A percentile compares a stretch with the other conserved stretches of the same genome.
These are phyloP conservation scores for Cebus imitator DNA, from an alignment of 2,113 vertebrate genomes.

Conservation along the genomic window DNA sequence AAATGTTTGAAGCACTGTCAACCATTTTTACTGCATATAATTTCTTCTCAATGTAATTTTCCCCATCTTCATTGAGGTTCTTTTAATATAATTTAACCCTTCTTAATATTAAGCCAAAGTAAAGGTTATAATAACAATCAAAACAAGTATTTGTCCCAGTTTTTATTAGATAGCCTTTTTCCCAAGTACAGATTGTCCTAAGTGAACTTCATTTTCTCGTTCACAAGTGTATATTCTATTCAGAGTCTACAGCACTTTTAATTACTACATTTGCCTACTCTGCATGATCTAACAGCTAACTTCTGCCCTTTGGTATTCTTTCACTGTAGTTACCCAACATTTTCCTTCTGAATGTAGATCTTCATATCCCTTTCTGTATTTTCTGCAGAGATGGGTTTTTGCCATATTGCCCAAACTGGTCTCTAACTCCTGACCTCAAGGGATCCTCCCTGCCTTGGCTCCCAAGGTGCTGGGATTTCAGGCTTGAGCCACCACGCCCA, in stretches of 20 bases:
- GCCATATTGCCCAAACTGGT: too few species aligned
- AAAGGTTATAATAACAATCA: not conserved
- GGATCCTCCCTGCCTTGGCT: too few species aligned
- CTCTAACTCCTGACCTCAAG: too few species aligned
- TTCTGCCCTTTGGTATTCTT: not conserved
- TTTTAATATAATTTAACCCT: not conserved
- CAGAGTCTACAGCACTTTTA: not conserved
- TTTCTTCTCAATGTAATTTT: not conserved
- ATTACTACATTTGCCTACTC: not conserved
- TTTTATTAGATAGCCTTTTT: not conserved
- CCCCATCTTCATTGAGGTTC: not conserved
- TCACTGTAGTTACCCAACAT: not conserved
- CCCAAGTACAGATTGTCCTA: not conserved
- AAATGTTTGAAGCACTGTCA: not conserved
- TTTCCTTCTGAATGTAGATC: not conserved
- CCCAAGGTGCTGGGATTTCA: too few species aligned
- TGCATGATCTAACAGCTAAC: not conserved
- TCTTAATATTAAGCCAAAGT: constrained; percentile 15
- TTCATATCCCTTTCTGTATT: not conserved
- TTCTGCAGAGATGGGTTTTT: too few species aligned
- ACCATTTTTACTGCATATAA: not conserved
- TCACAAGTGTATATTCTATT: not conserved
- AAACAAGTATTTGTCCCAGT: not conserved
- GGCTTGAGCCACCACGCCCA: too few species aligned
- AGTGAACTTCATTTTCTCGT: not conserved